Evolutionary conservation across 1,140 invertebrate species (phyloP).

Genomic region (Neodiprion lecontei): DNA sequence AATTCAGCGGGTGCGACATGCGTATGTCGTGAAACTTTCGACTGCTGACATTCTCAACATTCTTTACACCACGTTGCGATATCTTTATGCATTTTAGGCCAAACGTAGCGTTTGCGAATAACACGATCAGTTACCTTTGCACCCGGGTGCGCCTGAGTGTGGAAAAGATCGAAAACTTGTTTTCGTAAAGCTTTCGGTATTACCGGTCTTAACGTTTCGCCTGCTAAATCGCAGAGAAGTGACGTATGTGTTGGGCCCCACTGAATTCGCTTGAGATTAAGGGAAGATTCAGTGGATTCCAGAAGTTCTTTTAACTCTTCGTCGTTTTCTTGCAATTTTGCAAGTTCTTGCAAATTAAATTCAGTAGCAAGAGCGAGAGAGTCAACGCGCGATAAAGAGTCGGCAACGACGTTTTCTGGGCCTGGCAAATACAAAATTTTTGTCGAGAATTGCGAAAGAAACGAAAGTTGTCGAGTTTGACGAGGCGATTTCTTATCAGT

Average conservation of each 20-base stretch:
- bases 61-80: constrained; percentile 39
- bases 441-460: neutral
- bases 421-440: constrained; percentile 35
- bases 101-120: constrained; percentile 34
- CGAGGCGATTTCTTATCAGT: constrained; percentile 1
- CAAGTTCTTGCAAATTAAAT: constrained; percentile 10
- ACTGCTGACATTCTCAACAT: constrained; percentile 29
- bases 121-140: constrained; percentile 27
- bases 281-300: neutral
- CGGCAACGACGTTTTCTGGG: constrained; percentile 27
- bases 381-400: constrained; percentile 22
- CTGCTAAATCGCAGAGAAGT: neutral
- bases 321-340: constrained; percentile 18
- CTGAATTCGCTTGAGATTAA: neutral
- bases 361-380: neutral
- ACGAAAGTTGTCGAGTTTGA: constrained; percentile 17
- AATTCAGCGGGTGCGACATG: constrained; percentile 1
- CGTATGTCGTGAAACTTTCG: constrained; percentile 24
- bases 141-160: constrained; percentile 30
- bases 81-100: constrained; percentile 44
- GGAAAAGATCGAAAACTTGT: constrained; percentile 8
- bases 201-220: neutral
- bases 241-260: constrained; percentile 4
- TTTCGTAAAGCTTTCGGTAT: neutral
- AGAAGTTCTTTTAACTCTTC: constrained; percentile 15